Base-by-base conservation (phyloP, 2,113 vertebrate species). In the Amphilophus citrinellus region DNA sequence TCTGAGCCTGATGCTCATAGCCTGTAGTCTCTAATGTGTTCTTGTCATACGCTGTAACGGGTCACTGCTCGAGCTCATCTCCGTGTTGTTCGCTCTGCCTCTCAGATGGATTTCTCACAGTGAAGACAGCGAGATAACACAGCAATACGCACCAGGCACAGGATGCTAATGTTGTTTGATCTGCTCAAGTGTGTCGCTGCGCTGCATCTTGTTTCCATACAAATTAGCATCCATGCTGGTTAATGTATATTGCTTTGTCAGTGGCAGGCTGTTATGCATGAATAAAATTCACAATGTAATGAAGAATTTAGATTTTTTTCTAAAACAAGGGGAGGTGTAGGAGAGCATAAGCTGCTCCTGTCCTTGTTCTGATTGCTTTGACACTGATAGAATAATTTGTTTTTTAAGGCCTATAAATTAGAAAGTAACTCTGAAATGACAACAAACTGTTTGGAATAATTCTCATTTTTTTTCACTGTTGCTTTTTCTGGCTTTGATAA, bases 121-220 rank as follows among this genome's bases (percentile, higher is more conserved):
- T 10, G n/a, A 60, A 35, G 77, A 85, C 39, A n/a, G 0, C 50
- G 4, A 32, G 63, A 79, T 75, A 60, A 82, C 80, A 58, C 83
- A 0, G 60, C 7, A 61, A 89, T 80, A 35, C 24, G 58, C 81
- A 59, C n/a, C 8, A 77, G 77, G 84, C 47, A 59, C 27, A 18
- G 59, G 57, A 77, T 57, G 86, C 82, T 88, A 80, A 83, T 79
- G 79, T 82, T 80, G 37, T 89, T 83, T 83, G 61, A 83, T 87
- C 76, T 84, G 63, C 61, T 75, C 18, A 78, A 79, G 80, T 83
- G 84, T 82, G 47, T 62, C 11, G 7, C 3, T 30, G 58, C 5
- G 9, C 73, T 59, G 58, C 53, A 15, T 73, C 77, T 84, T 47
- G 39, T 91, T 84, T 86, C 68, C 59, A 60, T 86, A 47, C 80